Base-by-base conservation (phyloP, 1,140 invertebrate genomes). In the Wasmannia auropunctata region DNA sequence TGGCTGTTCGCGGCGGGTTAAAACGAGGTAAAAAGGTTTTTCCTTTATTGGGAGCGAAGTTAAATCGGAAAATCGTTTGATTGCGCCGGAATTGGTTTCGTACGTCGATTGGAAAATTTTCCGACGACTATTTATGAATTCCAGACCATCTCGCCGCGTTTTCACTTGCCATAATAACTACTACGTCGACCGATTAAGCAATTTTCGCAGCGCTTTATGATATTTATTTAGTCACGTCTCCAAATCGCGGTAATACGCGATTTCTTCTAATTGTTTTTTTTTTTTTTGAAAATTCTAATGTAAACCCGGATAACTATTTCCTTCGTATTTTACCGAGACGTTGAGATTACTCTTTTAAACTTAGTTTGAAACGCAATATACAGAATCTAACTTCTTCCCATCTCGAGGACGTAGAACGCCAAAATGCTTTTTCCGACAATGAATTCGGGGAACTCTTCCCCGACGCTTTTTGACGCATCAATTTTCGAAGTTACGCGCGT, bases 401-500 rank as follows among this genome's bases (percentile, higher is more conserved):
- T n/a, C 46, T 28, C 31, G n/a, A 2, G n/a, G 54, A 67, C 54
- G 25, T 37, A 31, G 37, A 58, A 74, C 40, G 65, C 22, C 51
- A 46, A 74, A 83, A 83, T 83, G 49, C 37, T 83, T 43, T 80
- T 28, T 16, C 34, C 46, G 22, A 69, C 77, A 69, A 80, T 80
- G 34, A 80, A 69, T 69, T 19, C 31, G 46, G 62, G n/a, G 11
- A 67, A 54, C 62, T 69, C 63, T 40, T 56, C 37, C 65, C 37
- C 62, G 46, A 31, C 77, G 8, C 77, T 69, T 83, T 46, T 72
- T 70, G 54, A 60, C 79, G 79, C 79, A 60, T 83, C 67, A 83
- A 83, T 83, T 83, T 83, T 83, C 67, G 54, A 74, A 83, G 79
- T 83, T 74, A 74, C 51, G 67, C 62, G 76, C 69, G 79, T 40